These are phyloP conservation scores for Gastracanthus pulcherrimus DNA, from an alignment of 2,888 invertebrate genomes.

Conservation along the genomic window DNA sequence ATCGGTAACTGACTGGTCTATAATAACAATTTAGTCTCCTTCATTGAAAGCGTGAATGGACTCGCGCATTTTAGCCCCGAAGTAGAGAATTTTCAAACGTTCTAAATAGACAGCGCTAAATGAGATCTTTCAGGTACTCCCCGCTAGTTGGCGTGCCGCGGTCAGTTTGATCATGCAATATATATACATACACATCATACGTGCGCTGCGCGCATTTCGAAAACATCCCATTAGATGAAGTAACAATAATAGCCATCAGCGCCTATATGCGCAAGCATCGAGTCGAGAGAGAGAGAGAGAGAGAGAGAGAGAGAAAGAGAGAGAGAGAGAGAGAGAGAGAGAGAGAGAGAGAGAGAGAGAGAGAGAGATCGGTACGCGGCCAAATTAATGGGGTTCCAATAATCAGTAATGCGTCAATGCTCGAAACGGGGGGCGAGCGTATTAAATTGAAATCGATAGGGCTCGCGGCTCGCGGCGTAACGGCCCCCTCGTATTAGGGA, in stretches of 20 bases:
- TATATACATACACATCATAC: too few species aligned
- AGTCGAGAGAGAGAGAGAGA: conserved; percentile 6
- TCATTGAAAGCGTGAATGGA: too few species aligned
- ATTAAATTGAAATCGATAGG: conserved; percentile 52
- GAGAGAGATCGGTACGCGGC: too few species aligned
- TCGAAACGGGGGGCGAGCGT: background rate
- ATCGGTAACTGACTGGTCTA: background rate
- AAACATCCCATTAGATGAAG: conserved; percentile 1
- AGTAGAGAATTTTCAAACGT: background rate
- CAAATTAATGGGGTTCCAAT: conserved; percentile 22
- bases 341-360: too few species aligned
- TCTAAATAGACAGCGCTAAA: background rate
- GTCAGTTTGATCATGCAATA: background rate
- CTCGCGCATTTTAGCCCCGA: background rate
- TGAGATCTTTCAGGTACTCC: background rate
- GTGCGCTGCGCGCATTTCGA: too few species aligned
- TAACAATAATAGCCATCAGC: background rate
- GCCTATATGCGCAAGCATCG: too few species aligned
- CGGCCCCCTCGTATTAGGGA: conserved; percentile 26
- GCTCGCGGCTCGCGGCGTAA: background rate
- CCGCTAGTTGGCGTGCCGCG: too few species aligned
- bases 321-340: too few species aligned
- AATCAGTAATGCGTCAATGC: conserved; percentile 42
- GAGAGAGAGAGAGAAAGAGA: too few species aligned
- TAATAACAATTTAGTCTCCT: background rate